phyloP scores from a whole-genome alignment of 92 coral and sea anemone species.

The Scolanthus callimorphus region DNA sequence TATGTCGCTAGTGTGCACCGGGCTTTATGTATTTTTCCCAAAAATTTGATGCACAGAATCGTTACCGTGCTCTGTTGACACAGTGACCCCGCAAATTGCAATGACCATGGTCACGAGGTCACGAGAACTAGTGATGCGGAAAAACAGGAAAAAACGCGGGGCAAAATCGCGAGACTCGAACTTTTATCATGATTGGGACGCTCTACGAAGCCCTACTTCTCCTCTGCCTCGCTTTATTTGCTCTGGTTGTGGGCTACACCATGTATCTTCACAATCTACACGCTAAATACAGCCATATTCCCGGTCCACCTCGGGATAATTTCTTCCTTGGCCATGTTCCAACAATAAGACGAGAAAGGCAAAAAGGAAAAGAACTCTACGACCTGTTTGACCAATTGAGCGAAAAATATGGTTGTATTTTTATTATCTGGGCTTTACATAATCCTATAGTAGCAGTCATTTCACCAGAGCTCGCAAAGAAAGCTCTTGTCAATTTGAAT shows the following conservation, averaged over 20 bases:
- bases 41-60: too few relatives aligned
- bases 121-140: too few relatives aligned
- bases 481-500: slow-evolving; percentile 30
- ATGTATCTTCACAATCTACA: slow-evolving; percentile 28
- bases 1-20: too few relatives aligned
- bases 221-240: neutral
- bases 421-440: slow-evolving; percentile 37
- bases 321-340: slow-evolving; percentile 58
- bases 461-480: slow-evolving; percentile 37
- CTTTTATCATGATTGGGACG: too few relatives aligned
- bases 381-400: slow-evolving; percentile 21
- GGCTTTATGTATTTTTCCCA: too few relatives aligned
- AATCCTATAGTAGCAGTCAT: slow-evolving; percentile 25
- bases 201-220: too few relatives aligned
- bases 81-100: too few relatives aligned
- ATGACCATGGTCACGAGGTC: too few relatives aligned
- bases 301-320: slow-evolving; percentile 66
- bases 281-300: slow-evolving; percentile 45
- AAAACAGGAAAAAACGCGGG: too few relatives aligned
- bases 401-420: slow-evolving; percentile 51
- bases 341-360: slow-evolving; percentile 17
- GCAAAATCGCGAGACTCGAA: too few relatives aligned
- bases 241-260: neutral
- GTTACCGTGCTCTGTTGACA: too few relatives aligned
- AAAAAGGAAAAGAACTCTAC: slow-evolving; percentile 9